A percentile compares a stretch with the other conserved stretches of the same genome.
phyloP scores from a whole-genome alignment of 2,888 invertebrate species.

The Trachelus iudaicus region DNA sequence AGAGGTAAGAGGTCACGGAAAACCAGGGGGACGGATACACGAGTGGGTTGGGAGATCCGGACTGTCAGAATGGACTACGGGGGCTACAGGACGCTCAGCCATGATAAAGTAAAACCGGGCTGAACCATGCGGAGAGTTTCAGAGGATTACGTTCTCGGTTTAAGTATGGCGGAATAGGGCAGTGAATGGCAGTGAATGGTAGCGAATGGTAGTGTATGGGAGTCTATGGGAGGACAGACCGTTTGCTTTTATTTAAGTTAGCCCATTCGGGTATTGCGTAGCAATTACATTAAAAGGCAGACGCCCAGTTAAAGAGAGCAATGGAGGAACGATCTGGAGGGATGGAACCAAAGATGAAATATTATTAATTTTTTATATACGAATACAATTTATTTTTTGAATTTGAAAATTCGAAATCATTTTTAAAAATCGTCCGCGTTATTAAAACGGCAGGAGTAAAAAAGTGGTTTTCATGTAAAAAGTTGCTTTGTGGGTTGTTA shows the following conservation, averaged over 20 bases:
- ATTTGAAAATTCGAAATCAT: not conserved
- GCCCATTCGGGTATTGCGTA: slow-evolving; percentile 34
- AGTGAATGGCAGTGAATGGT: not conserved
- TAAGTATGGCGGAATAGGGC: not conserved
- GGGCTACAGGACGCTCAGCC: slow-evolving; percentile 6
- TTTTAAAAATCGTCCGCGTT: not conserved
- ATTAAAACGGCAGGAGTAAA: not conserved
- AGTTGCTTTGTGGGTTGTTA: not conserved
- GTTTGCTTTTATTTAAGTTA: slow-evolving; percentile 54
- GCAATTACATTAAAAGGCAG: slow-evolving; percentile 60
- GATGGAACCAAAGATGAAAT: not conserved
- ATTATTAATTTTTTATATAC: not conserved
- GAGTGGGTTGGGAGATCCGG: slow-evolving; percentile 13
- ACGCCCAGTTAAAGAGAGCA: slow-evolving; percentile 17
- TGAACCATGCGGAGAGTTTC: slow-evolving; percentile 12
- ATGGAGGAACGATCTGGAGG: not conserved
- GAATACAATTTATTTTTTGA: not conserved
- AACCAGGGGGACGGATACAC: not conserved
- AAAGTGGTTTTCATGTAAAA: not conserved
- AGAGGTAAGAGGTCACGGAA: not conserved
- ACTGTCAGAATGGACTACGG: slow-evolving; percentile 15
- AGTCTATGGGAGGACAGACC: slow-evolving; percentile 30
- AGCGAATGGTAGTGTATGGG: not conserved
- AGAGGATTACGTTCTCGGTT: slow-evolving; percentile 15
- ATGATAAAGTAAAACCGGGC: slow-evolving; percentile 10